Base-by-base conservation (phyloP, 2,113 vertebrate genomes). In the Scatophagus argus region DNA sequence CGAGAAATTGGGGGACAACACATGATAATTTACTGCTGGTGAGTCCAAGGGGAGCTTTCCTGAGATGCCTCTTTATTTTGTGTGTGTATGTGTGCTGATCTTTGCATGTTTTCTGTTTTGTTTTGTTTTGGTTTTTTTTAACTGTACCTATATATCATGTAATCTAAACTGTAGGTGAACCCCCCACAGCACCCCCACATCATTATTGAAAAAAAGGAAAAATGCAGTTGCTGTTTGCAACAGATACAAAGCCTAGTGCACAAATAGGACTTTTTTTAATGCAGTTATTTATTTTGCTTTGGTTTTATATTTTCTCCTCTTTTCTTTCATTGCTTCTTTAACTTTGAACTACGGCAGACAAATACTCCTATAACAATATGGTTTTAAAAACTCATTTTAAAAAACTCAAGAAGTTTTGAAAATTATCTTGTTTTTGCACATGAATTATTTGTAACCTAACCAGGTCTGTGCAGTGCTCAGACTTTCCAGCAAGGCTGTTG, bases 11-110 rank as follows among this genome's bases (percentile, higher is more conserved):
- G 55, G 91, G 77, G 87, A 89, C 84, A 91, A 78, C 81, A 75
- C 76, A n/a, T 1, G 74, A 89, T 89, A 87, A 89, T 92, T 88
- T 91, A 88, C 74, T 73, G 41, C 77, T 63, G 66, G 47, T 73
- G 66, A 79, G 84, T 86, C 90, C 67, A 23, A 59, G 6, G 88
- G 88, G 84, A 89, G 61, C 36, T 75, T 82, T 82, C 51, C 77
- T 70, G 34, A 61, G 56, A 82, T 78, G 65, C 63, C 25, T 73
- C 74, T 81, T 80, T 66, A 12, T 68, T 60, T 63, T 64, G 21
- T 71, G 58, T 64, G 54, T 86, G 32, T 69, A 32, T 77, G 46
- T 76, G 51, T 65, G 3, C 69, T 17, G 67, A 32, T 46, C 32
- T 74, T 55, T 68, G 29, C 21, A 21, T 77, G 62, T n/a, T n/a